Conservation (phyloP, 2,113 vertebrate genomes). For the Phalacrocorax pelagicus region DNA sequence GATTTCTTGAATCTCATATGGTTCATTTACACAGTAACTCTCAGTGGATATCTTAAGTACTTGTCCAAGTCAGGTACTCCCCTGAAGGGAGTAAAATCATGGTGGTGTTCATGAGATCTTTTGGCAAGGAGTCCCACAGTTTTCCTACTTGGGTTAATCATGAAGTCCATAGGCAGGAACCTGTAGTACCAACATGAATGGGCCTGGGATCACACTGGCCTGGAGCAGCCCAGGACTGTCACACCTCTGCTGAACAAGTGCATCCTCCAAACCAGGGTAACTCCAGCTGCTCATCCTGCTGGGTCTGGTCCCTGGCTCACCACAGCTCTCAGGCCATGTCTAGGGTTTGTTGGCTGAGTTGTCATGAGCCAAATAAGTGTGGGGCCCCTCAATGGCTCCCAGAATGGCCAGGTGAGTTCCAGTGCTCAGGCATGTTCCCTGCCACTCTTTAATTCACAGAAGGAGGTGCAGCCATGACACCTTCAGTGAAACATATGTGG, state of each 20-base stretch:
- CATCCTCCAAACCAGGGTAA: background rate
- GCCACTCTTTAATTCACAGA: background rate
- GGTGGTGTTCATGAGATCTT: background rate
- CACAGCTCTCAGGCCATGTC: background rate
- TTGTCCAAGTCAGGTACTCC: background rate
- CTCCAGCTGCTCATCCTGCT: background rate
- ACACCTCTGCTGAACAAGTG: background rate
- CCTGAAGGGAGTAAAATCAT: background rate
- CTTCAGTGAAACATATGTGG: background rate
- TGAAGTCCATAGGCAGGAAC: background rate
- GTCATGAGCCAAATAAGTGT: background rate
- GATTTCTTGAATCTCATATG: background rate
- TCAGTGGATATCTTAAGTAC: background rate
- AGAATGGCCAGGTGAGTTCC: background rate
- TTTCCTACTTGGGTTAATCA: background rate
- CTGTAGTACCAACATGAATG: background rate
- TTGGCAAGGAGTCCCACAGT: background rate
- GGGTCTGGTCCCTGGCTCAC: background rate
- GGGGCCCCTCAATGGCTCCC: background rate
- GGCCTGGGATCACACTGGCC: background rate
- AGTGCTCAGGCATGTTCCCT: background rate
- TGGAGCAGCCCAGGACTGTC: background rate
- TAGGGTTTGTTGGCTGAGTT: background rate
- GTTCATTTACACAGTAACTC: background rate
- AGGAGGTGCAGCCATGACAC: background rate